A percentile compares a stretch with the other conserved stretches of the same genome.
Conservation (phyloP, 2,888 invertebrate species). For the Aricia artaxerxes region DNA sequence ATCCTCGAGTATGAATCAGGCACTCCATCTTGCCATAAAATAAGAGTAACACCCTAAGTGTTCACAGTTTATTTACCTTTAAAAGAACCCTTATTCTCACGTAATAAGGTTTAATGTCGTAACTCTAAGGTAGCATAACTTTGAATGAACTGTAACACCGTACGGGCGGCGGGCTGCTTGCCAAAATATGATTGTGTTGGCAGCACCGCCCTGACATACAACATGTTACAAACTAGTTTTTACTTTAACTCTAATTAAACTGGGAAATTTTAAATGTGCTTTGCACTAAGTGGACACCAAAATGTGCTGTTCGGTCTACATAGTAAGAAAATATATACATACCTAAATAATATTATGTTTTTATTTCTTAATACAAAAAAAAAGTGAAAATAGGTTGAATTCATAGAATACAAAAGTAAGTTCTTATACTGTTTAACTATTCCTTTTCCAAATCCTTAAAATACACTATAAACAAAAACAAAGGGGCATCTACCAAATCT, state of each 20-base stretch:
- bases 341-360: too few species aligned
- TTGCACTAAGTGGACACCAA: background rate
- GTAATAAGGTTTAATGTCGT: background rate
- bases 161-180: conserved; percentile 35
- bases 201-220: conserved; percentile 34
- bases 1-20: background rate
- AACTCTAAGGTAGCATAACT: background rate
- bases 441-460: too few species aligned
- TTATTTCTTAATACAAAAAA: too few species aligned
- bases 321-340: background rate
- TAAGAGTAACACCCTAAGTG: background rate
- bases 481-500: too few species aligned
- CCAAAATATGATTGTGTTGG: conserved; percentile 49
- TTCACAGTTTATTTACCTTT: background rate
- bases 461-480: too few species aligned
- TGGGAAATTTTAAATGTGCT: background rate
- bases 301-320: background rate
- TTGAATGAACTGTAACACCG: background rate
- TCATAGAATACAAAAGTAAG: too few species aligned
- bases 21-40: background rate
- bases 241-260: conserved; percentile 19
- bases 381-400: too few species aligned
- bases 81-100: background rate
- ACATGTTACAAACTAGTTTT: background rate
- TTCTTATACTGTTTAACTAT: too few species aligned